These are phyloP conservation scores for Vollenhovia emeryi DNA, from an alignment of 1,140 invertebrate species.

Conservation along the genomic window DNA sequence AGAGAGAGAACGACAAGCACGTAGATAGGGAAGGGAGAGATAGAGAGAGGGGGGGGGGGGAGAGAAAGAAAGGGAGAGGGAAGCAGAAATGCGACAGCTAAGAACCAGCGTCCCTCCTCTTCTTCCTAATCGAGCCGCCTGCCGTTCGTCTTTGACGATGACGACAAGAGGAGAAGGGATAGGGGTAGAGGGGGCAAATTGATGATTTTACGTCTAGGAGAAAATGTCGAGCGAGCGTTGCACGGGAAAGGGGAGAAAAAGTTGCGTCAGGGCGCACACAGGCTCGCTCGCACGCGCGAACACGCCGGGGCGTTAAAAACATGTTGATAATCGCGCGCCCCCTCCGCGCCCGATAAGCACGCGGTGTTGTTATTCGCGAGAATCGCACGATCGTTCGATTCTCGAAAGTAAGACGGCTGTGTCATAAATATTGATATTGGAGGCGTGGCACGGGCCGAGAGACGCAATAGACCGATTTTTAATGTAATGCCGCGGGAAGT, in stretches of 20 bases:
- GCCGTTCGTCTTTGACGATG: background rate
- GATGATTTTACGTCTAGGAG: background rate
- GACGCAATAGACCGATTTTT: background rate
- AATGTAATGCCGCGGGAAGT: background rate
- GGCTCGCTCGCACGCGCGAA: background rate
- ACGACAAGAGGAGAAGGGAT: background rate
- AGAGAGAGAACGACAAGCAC: too few species aligned
- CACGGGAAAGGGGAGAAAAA: slow-evolving; percentile 24
- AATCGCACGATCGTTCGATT: background rate
- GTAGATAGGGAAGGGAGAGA: too few species aligned
- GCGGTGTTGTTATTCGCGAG: slow-evolving; percentile 29
- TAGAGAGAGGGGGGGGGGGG: too few species aligned
- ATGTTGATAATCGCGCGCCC: slow-evolving; percentile 37
- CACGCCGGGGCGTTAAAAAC: slow-evolving; percentile 24
- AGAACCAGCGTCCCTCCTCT: background rate
- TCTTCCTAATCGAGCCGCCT: background rate
- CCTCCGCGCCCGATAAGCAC: slow-evolving; percentile 20
- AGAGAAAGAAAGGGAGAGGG: too few species aligned
- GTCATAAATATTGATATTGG: slow-evolving; percentile 15
- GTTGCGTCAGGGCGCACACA: slow-evolving; percentile 3
- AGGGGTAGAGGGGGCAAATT: too few species aligned
- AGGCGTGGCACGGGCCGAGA: slow-evolving; percentile 3
- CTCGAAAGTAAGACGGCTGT: background rate
- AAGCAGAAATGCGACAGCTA: too few species aligned
- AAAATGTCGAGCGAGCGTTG: background rate